Conservation (phyloP, 2,888 invertebrate genomes). For the Amphipoea oculea region DNA sequence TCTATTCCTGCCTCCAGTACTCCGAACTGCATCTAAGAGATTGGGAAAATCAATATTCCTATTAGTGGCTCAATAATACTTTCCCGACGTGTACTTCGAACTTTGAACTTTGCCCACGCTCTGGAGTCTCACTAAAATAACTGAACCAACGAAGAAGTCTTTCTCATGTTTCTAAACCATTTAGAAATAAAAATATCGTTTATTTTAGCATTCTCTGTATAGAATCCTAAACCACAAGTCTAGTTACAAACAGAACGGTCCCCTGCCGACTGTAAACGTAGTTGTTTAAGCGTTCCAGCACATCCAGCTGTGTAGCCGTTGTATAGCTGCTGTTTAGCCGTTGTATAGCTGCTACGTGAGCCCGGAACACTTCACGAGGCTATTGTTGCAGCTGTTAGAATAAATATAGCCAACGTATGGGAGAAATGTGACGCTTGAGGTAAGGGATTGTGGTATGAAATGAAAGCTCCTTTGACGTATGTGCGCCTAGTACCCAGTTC, state of each 20-base stretch:
- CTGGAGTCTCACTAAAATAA: too few relatives aligned
- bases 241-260: conserved; percentile 47
- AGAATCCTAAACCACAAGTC: conserved; percentile 9
- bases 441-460: neutral
- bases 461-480: conserved; percentile 17
- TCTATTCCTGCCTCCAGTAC: neutral
- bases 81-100: neutral
- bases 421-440: conserved; percentile 25
- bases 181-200: neutral
- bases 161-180: neutral
- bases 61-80: neutral
- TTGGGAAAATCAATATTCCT: neutral
- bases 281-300: conserved; percentile 47
- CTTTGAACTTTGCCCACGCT: neutral
- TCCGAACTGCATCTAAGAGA: neutral
- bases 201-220: conserved; percentile 7
- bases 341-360: conserved; percentile 47
- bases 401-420: conserved; percentile 45
- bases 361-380: conserved; percentile 33
- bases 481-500: conserved; percentile 10
- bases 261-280: conserved; percentile 35
- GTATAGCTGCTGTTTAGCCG: conserved; percentile 29
- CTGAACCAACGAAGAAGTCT: neutral
- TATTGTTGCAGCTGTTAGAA: conserved; percentile 45
- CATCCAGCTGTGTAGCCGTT: conserved; percentile 28